Base-by-base conservation (phyloP, 2,113 vertebrate genomes). In the Rhodinocichla rosea region DNA sequence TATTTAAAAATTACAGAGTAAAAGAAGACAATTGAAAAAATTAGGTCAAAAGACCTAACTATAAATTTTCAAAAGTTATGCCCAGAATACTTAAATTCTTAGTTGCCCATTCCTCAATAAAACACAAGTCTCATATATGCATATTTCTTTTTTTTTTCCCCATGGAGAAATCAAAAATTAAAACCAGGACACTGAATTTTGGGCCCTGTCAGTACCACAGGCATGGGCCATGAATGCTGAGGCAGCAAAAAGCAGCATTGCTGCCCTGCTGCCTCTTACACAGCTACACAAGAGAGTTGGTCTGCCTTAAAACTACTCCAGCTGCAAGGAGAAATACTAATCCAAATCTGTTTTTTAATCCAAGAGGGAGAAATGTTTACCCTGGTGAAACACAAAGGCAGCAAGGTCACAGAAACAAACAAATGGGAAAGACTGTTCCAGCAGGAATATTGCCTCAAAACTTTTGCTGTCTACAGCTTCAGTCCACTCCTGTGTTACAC, bases 171-270 rank as follows among this genome's bases (percentile, higher is more conserved):
- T 23, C 1, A 56, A 68, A 55, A 55, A 71, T 75, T 40, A 26
- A 64, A 77, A 39, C 6, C 5, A 60, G 8, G 47, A 37, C 28
- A 44, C 26, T 62, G 53, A 24, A 76, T 45, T 64, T 50, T 68
- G 24, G 39, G 26, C 14, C 5, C 6, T 37, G 19, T 32, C 37
- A 60, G 20, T 21, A 60, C 50, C 60, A 56, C 0, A 0, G 28
- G n/a, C 32, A 10, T 4, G 8, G 39, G 30, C 17, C 32, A 52
- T 2, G 7, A 68, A 39, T 0, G 3, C 44, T 21, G 30, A 91
- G 69, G 56, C 44, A 76, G 81, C 65, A 91, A 65, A 77, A 87
- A 52, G 22, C 33, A 80, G 21, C 19, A 40, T 5, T 2, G 1
- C 21, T 52, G 35, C 49, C 16, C 5, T 11, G 35, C 17, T 62